phyloP scores from a whole-genome alignment of 2,797 vertebrate genomes.

The Myotis planiceps region DNA sequence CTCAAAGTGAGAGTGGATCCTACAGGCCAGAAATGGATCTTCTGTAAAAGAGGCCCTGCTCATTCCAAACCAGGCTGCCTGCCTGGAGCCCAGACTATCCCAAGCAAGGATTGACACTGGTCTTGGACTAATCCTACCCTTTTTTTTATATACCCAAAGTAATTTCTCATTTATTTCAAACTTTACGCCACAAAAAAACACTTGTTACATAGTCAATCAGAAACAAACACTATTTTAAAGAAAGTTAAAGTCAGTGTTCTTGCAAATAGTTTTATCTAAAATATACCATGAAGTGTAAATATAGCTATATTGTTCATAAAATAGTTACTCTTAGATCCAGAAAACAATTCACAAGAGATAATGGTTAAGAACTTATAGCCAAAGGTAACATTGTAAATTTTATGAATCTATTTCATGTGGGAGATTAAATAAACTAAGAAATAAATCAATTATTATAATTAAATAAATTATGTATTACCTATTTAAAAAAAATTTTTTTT shows the following conservation, averaged over 20 bases:
- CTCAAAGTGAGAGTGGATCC: neutral
- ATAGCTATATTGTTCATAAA: neutral
- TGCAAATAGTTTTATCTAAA: slow-evolving; percentile 11
- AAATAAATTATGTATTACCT: slow-evolving; percentile 42
- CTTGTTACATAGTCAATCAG: neutral
- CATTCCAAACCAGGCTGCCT: slow-evolving; percentile 46
- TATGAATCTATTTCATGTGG: neutral
- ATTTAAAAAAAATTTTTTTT: neutral
- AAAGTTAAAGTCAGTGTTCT: neutral
- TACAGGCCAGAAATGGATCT: slow-evolving; percentile 28
- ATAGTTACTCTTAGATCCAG: neutral
- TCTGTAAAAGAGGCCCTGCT: slow-evolving; percentile 11
- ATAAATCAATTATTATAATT: neutral
- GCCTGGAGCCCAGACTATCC: slow-evolving; percentile 8
- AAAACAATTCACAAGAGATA: slow-evolving; percentile 25
- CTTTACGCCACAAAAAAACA: slow-evolving; percentile 3
- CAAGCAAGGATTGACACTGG: neutral
- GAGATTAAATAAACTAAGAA: slow-evolving; percentile 19
- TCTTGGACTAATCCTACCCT: neutral
- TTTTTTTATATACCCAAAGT: neutral
- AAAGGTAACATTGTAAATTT: neutral
- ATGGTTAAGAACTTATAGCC: neutral
- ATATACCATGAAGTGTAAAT: neutral
- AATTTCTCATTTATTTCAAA: slow-evolving; percentile 54
- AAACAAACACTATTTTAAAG: slow-evolving; percentile 8